Percentiles rank a stretch among this genome's conserved stretches.
These are phyloP conservation scores for Valencia hispanica DNA, from an alignment of 2,797 vertebrate genomes.

Conservation along the genomic window DNA sequence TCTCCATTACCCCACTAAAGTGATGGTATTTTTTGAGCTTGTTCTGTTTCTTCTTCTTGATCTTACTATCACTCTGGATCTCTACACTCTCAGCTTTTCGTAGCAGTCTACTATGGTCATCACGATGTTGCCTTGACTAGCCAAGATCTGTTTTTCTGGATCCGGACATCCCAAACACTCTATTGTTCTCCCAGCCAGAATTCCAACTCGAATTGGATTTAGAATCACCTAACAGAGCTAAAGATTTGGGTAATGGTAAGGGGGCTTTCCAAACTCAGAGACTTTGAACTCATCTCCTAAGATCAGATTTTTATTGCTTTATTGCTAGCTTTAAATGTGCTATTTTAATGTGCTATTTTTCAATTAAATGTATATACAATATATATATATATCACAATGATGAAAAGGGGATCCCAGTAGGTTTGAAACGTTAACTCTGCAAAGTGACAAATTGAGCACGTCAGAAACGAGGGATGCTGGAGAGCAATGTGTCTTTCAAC, in stretches of 20 bases:
- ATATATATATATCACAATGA: no score
- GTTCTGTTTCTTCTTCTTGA: background rate
- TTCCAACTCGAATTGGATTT: background rate
- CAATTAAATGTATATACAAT: no score
- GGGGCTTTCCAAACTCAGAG: background rate
- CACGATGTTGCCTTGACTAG: background rate
- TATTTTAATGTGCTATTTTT: background rate
- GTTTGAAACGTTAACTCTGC: constrained; percentile 40
- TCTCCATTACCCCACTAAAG: background rate
- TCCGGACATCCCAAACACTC: background rate
- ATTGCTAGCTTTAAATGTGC: background rate
- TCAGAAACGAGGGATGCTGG: constrained; percentile 24
- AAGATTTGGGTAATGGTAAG: background rate
- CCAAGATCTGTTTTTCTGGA: background rate
- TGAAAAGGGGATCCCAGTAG: constrained; percentile 11
- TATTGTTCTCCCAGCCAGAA: background rate
- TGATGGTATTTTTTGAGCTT: background rate
- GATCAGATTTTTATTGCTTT: no score
- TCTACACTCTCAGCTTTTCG: background rate
- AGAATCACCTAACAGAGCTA: background rate
- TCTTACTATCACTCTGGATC: background rate
- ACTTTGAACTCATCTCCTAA: background rate
- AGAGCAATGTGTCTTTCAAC: constrained; percentile 34
- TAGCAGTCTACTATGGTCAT: background rate
- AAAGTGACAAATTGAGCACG: constrained; percentile 23